Evolutionary conservation across 1,140 invertebrate genomes (phyloP).

Genomic region (Mizuhopecten yessoensis): DNA sequence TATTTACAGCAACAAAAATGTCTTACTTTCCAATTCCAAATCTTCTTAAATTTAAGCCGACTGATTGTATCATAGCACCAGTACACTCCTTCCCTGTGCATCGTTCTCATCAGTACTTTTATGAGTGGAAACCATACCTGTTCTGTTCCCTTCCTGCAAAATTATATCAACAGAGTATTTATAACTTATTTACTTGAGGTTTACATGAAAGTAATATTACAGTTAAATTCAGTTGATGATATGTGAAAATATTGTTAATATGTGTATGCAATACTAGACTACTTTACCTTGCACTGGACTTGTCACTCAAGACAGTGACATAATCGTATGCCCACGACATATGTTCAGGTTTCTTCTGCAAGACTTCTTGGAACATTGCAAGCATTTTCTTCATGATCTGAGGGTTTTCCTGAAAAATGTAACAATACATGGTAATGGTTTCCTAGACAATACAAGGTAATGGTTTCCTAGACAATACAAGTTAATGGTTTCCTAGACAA

Average conservation of each 20-base stretch:
- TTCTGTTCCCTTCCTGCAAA: background rate
- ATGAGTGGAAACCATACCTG: background rate
- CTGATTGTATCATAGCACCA: background rate
- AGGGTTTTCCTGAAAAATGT: background rate
- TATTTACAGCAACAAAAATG: no score
- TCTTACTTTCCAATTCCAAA: constrained; percentile 23
- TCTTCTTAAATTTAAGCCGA: background rate
- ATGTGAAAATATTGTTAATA: no score
- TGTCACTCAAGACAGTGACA: background rate
- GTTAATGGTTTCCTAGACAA: no score
- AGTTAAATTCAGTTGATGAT: no score
- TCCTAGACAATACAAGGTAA: no score
- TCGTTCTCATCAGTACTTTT: background rate
- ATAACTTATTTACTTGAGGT: no score
- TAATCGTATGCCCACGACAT: background rate
- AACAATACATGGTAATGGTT: no score
- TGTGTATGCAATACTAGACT: no score
- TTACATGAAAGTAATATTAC: no score
- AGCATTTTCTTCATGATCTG: background rate
- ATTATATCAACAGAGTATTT: background rate
- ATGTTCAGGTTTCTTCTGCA: background rate
- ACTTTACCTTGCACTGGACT: background rate
- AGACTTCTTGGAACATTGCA: background rate
- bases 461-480: no score
- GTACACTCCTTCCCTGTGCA: constrained; percentile 22